phyloP scores from a whole-genome alignment of 2,797 vertebrate genomes.

The Dromococcyx pavoninus region DNA sequence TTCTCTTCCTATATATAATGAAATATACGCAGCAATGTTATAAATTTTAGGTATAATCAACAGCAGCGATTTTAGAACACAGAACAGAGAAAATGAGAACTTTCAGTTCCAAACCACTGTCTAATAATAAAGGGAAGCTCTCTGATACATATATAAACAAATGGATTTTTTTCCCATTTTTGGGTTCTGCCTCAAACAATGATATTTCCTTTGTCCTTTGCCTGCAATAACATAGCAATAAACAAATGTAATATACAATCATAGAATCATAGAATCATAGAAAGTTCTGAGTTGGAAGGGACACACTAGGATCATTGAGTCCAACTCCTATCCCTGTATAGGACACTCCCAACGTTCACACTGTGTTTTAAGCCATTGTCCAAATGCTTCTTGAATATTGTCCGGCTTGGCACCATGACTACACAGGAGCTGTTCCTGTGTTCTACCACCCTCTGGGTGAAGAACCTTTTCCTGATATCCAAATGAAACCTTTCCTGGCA shows the following conservation, averaged over 20 bases:
- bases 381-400: too few species aligned
- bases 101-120: background rate
- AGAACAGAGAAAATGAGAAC: background rate
- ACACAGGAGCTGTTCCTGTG: too few species aligned
- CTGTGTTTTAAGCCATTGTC: too few species aligned
- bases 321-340: too few species aligned
- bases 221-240: background rate
- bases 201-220: background rate
- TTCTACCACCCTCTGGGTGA: too few species aligned
- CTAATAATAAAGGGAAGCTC: slow-evolving; percentile 17
- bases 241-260: background rate
- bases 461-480: too few species aligned
- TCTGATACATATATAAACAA: background rate
- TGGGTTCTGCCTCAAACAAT: background rate
- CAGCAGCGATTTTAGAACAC: background rate
- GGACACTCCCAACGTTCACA: too few species aligned
- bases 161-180: background rate
- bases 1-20: slow-evolving; percentile 4
- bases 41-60: slow-evolving; percentile 10
- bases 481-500: too few species aligned
- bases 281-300: too few species aligned
- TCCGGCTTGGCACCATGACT: too few species aligned
- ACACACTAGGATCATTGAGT: too few species aligned
- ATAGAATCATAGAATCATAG: too few species aligned
- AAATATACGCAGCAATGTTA: background rate